These are phyloP conservation scores for Scleropages formosus DNA, from an alignment of 2,797 vertebrate species.

Conservation along the genomic window DNA sequence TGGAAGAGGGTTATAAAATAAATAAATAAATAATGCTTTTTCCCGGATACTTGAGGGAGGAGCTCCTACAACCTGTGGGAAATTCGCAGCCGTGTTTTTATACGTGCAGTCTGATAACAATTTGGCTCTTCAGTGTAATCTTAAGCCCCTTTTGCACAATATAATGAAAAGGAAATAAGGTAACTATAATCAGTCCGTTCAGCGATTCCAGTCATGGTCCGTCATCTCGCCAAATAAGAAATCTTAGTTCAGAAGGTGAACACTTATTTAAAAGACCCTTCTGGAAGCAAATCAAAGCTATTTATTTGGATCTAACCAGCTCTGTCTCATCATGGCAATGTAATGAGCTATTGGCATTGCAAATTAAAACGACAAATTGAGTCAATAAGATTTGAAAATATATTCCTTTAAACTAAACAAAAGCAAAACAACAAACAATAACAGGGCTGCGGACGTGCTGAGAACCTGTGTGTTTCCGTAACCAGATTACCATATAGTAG, in stretches of 20 bases:
- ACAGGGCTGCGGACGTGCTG: no score
- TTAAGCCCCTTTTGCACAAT: not conserved
- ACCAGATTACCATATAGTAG: no score
- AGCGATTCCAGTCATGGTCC: slow-evolving; percentile 2
- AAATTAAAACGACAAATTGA: slow-evolving; percentile 21
- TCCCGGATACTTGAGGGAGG: no score
- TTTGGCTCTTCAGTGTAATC: not conserved
- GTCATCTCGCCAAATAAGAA: not conserved
- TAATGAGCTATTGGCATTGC: slow-evolving; percentile 18
- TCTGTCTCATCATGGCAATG: not conserved
- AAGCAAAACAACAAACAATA: not conserved
- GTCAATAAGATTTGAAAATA: not conserved
- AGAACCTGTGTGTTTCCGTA: not conserved
- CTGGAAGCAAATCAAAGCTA: slow-evolving; percentile 3
- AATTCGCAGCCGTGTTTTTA: no score
- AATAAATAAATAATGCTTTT: no score
- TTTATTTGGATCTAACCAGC: slow-evolving; percentile 22
- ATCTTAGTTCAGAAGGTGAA: slow-evolving; percentile 17
- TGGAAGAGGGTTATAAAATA: no score
- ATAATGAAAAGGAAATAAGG: not conserved
- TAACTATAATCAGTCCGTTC: not conserved
- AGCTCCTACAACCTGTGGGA: no score
- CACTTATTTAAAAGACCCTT: slow-evolving; percentile 11
- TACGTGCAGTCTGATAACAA: no score
- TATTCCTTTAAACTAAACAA: slow-evolving; percentile 1